Evolutionary conservation across 2,113 vertebrate species (phyloP), one percentile per base, ranked within the genome.

Genomic region (Dunckerocampus dactyliophorus): DNA sequence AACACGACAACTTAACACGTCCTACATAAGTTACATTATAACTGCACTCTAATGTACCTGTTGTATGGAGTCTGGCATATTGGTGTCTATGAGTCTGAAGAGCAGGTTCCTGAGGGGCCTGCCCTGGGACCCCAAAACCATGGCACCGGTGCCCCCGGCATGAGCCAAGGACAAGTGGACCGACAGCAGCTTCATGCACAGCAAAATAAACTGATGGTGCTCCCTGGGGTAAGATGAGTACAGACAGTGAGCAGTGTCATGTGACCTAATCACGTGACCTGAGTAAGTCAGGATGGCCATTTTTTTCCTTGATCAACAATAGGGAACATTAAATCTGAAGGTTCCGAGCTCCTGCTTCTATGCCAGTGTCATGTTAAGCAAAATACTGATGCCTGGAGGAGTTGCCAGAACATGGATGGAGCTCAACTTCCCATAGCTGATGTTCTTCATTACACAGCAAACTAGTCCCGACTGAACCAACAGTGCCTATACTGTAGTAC

Each of bases 121-220:
- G 10, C 94, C 95, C 77, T 99, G 97, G 71, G 93, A 90, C 22
- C 97, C 97, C 69, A 99, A 90, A 60, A 99, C 98, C 70, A 94
- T 95, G 8, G 95, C 95, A 60, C 96, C 97, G 10, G 97, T 97
- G 12, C 96, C 95, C 21, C 97, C 96, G 2, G 97, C 95, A 60
- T 98, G 89, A 1, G 97, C 97, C 82, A 99, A 88, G 19, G 97
- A 96, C 81, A 99, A 90, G 72, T 99, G 96, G 82, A 96, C 94
- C 64, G 97, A 98, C 63, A 99, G 91, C 62, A 99, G 86, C 84
- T 97, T 98, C 89, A 98, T 92, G 79, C 96, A 98, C 51, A 98
- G 82, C 65, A 98, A 91, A 54, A 99, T 86, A 82, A 99, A 99
- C 87, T 85, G 94, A 78, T 98, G 97, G 80, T 98, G 96, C 74